phyloP scores from a whole-genome alignment of 2,888 invertebrate species.

The Cryptus armator region DNA sequence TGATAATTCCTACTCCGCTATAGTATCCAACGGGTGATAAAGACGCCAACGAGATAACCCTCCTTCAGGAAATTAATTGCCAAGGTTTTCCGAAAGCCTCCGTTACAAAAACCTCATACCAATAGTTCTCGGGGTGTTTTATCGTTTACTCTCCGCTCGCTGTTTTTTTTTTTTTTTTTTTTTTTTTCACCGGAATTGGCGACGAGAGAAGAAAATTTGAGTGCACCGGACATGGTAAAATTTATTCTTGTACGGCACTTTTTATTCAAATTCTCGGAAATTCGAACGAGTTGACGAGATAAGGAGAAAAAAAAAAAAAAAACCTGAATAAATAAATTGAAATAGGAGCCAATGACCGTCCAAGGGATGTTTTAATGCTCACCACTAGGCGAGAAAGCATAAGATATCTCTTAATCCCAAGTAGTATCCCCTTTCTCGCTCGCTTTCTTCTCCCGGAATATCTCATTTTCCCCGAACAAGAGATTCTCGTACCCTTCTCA shows the following conservation, averaged over 20 bases:
- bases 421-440: not conserved
- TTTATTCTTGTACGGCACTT: not conserved
- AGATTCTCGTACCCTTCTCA: constrained; percentile 14
- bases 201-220: not conserved
- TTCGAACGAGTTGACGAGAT: not conserved
- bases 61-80: constrained; percentile 21
- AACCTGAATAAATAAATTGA: not conserved
- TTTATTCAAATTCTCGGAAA: not conserved
- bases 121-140: not conserved
- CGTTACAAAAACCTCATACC: not conserved
- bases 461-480: constrained; percentile 37
- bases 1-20: constrained; percentile 24
- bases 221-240: not conserved
- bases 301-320: not conserved
- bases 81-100: not conserved
- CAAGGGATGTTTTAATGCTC: constrained; percentile 6
- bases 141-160: not conserved
- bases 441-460: constrained; percentile 31
- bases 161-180: not conserved
- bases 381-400: not conserved
- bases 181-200: not conserved
- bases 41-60: constrained; percentile 16
- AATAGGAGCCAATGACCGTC: not conserved
- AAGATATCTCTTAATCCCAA: constrained; percentile 18
- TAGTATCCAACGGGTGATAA: constrained; percentile 1